Conservation (phyloP, 2,113 vertebrate species). For the Apistogramma diplotaenia region DNA sequence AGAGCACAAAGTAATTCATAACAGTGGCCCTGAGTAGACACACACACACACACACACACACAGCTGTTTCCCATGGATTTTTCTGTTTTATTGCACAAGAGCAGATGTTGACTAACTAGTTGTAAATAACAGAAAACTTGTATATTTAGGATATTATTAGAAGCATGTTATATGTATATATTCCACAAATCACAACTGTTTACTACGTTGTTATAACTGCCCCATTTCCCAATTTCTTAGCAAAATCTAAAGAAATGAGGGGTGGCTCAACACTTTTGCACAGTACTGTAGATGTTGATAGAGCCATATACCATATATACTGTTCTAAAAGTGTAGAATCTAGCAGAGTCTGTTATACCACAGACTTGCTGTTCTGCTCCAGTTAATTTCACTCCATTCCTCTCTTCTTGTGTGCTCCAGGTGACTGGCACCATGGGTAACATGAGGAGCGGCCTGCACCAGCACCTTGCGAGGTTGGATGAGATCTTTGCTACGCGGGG, state of each 20-base stretch:
- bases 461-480: constrained; percentile 83
- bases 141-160: constrained; percentile 8
- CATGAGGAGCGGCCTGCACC: constrained; percentile 83
- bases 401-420: constrained; percentile 57
- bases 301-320: background rate
- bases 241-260: background rate
- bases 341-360: too few relatives aligned
- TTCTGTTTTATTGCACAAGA: background rate
- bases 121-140: background rate
- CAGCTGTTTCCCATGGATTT: background rate
- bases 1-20: background rate
- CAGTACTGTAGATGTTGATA: background rate
- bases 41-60: background rate
- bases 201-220: background rate
- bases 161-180: background rate
- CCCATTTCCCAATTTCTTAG: background rate
- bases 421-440: constrained; percentile 79
- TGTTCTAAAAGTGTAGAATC: too few relatives aligned
- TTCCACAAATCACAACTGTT: background rate
- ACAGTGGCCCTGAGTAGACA: background rate
- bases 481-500: constrained; percentile 86
- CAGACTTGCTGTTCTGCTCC: background rate
- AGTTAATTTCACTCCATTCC: background rate
- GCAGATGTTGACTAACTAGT: background rate
- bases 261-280: background rate